Evolutionary conservation across 2,888 invertebrate genomes (phyloP).

Genomic region (Athetis lepigone): DNA sequence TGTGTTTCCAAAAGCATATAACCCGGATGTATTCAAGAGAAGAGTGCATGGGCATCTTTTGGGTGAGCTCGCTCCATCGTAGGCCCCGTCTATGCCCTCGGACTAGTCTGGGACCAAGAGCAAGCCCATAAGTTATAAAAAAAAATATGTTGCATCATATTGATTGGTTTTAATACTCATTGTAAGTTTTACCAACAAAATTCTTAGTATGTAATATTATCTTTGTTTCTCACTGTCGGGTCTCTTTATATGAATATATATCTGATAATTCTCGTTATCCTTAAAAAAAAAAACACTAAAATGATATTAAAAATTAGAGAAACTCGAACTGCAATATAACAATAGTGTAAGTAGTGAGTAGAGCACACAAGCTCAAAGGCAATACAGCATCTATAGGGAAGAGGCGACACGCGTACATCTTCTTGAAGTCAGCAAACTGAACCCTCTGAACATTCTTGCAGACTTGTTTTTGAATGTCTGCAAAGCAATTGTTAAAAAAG

Average conservation of each 20-base stretch:
- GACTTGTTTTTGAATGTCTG: conserved; percentile 10
- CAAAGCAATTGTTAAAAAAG: not conserved
- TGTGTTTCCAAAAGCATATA: no score
- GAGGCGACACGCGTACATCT: conserved; percentile 6
- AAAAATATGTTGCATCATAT: not conserved
- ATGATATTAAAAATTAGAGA: no score
- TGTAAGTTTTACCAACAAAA: not conserved
- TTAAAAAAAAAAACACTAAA: no score
- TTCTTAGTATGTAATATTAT: not conserved
- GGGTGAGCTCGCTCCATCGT: no score
- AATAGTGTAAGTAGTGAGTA: conserved; percentile 9
- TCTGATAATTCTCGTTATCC: not conserved
- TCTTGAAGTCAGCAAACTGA: not conserved
- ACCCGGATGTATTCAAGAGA: no score
- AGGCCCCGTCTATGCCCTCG: no score
- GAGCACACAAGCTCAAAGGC: not conserved
- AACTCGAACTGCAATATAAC: conserved; percentile 20
- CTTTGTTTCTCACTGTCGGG: not conserved
- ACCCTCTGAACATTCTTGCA: conserved; percentile 19
- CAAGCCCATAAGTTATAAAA: no score
- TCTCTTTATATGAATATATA: not conserved
- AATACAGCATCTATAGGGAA: conserved; percentile 13
- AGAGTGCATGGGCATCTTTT: no score
- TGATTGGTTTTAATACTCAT: not conserved
- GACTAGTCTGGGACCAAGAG: no score